A percentile compares a stretch with the other conserved stretches of the same genome.
phyloP scores from a whole-genome alignment of 2,113 vertebrate species.

The Silurus asotus region DNA sequence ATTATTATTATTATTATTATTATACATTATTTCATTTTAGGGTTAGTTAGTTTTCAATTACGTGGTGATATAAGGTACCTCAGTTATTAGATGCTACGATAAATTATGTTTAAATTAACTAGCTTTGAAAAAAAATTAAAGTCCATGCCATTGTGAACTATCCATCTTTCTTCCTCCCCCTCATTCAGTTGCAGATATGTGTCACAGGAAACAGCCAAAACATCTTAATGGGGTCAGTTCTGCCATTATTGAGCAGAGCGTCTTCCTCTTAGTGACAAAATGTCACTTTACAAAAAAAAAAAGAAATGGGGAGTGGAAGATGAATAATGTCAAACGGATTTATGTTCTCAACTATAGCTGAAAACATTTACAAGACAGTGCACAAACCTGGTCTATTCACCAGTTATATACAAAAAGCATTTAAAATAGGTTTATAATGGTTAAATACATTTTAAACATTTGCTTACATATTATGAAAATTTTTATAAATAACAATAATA shows the following conservation, averaged over 20 bases:
- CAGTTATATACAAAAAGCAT: neutral
- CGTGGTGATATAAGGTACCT: neutral
- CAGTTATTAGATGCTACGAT: neutral
- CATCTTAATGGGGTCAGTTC: slow-evolving; percentile 71
- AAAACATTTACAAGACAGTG: slow-evolving; percentile 2
- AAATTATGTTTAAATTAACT: neutral
- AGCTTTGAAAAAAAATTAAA: slow-evolving; percentile 35
- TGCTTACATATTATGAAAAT: neutral
- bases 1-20: too few relatives aligned
- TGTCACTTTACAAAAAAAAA: slow-evolving; percentile 60
- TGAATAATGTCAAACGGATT: slow-evolving; percentile 41
- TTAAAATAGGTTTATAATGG: neutral
- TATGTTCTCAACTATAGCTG: slow-evolving; percentile 32
- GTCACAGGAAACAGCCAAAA: slow-evolving; percentile 67
- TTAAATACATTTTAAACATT: neutral
- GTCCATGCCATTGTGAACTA: slow-evolving; percentile 43
- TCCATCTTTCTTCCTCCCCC: slow-evolving; percentile 22
- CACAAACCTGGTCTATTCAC: neutral
- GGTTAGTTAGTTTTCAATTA: slow-evolving; percentile 5
- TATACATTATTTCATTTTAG: slow-evolving; percentile 58
- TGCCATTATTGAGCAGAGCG: slow-evolving; percentile 62
- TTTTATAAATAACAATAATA: neutral
- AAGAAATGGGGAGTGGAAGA: slow-evolving; percentile 18
- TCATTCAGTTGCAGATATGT: slow-evolving; percentile 63
- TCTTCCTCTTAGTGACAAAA: slow-evolving; percentile 62